Percentiles rank a stretch among this genome's conserved stretches.
These are phyloP conservation scores for Brachypteracias leptosomus DNA, from an alignment of 2,113 vertebrate genomes.

Conservation along the genomic window DNA sequence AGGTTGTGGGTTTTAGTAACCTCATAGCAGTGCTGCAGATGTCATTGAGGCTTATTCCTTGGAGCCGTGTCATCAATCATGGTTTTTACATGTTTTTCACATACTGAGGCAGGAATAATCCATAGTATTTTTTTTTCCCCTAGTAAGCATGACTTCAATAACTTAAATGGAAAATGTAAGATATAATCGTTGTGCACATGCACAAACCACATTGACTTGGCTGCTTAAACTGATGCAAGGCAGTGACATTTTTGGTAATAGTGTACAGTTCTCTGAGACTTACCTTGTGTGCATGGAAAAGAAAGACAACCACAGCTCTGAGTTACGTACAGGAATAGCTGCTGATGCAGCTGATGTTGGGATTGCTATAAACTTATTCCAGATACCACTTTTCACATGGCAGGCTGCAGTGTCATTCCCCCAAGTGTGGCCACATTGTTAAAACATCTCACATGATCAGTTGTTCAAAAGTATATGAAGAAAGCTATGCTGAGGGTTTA, in stretches of 20 bases:
- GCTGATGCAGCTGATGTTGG: not conserved
- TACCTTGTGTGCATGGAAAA: not conserved
- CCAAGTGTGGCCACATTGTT: fast-evolving
- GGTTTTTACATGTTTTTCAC: constrained; percentile 8
- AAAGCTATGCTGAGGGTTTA: not conserved
- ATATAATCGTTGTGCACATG: not conserved
- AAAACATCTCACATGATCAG: not conserved
- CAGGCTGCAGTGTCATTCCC: not conserved
- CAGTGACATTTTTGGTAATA: not conserved
- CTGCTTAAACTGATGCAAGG: not conserved
- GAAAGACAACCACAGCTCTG: not conserved
- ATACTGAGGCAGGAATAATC: constrained; percentile 6
- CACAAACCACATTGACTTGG: not conserved
- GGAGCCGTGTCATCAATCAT: constrained; percentile 11
- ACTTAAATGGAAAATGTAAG: constrained; percentile 22
- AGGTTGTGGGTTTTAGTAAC: constrained; percentile 35
- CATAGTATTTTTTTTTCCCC: not conserved
- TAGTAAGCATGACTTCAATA: not conserved
- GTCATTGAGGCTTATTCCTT: constrained; percentile 19
- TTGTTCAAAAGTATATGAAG: not conserved
- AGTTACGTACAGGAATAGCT: not conserved
- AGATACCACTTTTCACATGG: not conserved
- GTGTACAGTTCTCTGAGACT: not conserved
- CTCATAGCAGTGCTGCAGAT: not conserved
- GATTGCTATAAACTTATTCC: not conserved